A percentile compares a stretch with the other conserved stretches of the same genome.
These are phyloP conservation scores for Coelopa pilipes DNA, from an alignment of 2,888 invertebrate species.

Conservation along the genomic window DNA sequence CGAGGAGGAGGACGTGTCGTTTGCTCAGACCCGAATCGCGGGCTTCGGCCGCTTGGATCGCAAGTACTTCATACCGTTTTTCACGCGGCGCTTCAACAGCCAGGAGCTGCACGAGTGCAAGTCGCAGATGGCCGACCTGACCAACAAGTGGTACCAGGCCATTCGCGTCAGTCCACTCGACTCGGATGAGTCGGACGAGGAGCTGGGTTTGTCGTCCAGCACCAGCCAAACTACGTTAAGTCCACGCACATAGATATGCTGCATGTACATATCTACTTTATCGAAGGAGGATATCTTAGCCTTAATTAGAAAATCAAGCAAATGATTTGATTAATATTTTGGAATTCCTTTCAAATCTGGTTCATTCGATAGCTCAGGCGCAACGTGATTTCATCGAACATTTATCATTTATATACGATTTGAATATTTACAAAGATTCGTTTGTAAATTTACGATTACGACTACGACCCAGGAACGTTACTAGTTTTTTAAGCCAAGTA, in stretches of 20 bases:
- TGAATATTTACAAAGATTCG: too few relatives aligned
- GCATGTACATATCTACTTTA: neutral
- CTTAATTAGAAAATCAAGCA: neutral
- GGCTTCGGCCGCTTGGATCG: constrained; percentile 93
- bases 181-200: constrained; percentile 79
- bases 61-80: constrained; percentile 95
- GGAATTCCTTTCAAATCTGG: too few relatives aligned
- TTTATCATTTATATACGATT: too few relatives aligned
- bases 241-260: constrained; percentile 37
- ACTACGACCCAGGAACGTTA: too few relatives aligned
- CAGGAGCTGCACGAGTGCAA: constrained; percentile 96
- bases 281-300: neutral
- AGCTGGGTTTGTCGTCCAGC: constrained; percentile 60
- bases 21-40: constrained; percentile 80
- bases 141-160: constrained; percentile 97
- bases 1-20: constrained; percentile 88
- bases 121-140: constrained; percentile 95
- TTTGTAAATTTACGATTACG: too few relatives aligned
- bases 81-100: constrained; percentile 94
- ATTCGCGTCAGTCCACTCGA: constrained; percentile 89
- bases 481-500: too few relatives aligned
- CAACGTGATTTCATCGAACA: too few relatives aligned
- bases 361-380: too few relatives aligned
- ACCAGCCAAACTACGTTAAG: constrained; percentile 54
- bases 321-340: too few relatives aligned